phyloP scores from a whole-genome alignment of 2,888 invertebrate genomes.

The Hermaeophaga mercurialis region DNA sequence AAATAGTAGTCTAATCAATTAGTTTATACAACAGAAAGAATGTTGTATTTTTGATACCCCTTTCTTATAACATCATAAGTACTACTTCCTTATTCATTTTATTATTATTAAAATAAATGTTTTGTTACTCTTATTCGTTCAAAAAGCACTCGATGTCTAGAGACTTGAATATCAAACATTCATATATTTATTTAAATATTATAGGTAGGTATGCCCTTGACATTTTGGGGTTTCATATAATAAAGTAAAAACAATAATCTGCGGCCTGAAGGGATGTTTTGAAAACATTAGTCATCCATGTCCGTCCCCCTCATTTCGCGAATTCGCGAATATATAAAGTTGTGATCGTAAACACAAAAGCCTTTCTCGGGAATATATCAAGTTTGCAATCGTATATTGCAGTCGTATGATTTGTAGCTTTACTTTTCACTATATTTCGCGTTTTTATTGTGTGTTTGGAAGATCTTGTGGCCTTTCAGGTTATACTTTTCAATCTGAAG shows the following conservation, averaged over 20 bases:
- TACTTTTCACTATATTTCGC: constrained; percentile 47
- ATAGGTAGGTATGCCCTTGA: too few relatives aligned
- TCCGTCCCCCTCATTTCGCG: constrained; percentile 46
- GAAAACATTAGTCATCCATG: constrained; percentile 23
- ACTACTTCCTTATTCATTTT: too few relatives aligned
- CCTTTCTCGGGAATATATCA: constrained; percentile 46
- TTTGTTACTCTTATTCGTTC: too few relatives aligned
- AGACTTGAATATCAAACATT: too few relatives aligned
- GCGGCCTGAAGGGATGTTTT: constrained; percentile 18
- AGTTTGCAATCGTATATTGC: constrained; percentile 50
- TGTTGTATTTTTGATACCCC: too few relatives aligned
- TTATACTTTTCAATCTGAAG: not conserved
- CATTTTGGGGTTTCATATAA: constrained; percentile 4
- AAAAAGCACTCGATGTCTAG: too few relatives aligned
- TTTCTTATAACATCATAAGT: too few relatives aligned
- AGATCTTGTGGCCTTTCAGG: constrained; percentile 38
- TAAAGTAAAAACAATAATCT: constrained; percentile 23
- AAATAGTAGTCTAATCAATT: too few relatives aligned
- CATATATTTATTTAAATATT: too few relatives aligned
- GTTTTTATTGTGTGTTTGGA: constrained; percentile 41
- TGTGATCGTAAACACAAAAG: constrained; percentile 49
- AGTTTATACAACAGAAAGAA: too few relatives aligned
- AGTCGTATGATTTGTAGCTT: constrained; percentile 49
- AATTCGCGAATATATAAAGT: constrained; percentile 47
- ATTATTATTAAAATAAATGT: too few relatives aligned